Percentiles rank a stretch among this genome's conserved stretches.
phyloP scores from a whole-genome alignment of 2,797 vertebrate species.

The Myotis pilosus region DNA sequence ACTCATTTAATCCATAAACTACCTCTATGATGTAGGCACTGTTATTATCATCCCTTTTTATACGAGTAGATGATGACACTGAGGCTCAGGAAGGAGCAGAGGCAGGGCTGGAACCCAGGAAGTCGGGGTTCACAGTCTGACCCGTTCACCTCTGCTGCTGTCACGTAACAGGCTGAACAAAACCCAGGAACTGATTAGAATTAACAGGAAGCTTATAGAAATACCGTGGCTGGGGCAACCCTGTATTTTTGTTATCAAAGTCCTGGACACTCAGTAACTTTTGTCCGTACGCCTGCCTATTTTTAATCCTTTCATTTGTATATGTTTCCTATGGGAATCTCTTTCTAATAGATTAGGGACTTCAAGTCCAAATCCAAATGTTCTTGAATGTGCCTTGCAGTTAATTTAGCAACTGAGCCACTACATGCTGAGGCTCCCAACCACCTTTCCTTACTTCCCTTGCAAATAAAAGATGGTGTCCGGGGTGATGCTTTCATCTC shows the following conservation, averaged over 20 bases:
- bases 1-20: neutral
- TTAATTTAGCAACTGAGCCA: neutral
- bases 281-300: neutral
- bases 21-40: neutral
- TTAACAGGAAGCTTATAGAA: neutral
- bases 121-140: neutral
- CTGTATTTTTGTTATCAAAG: neutral
- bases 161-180: neutral
- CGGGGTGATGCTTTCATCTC: neutral
- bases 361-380: slow-evolving; percentile 2
- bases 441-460: neutral
- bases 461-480: neutral
- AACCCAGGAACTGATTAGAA: neutral
- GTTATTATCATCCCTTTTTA: neutral
- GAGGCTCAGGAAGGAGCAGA: neutral
- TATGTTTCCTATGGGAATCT: neutral
- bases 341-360: neutral
- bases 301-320: neutral
- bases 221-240: neutral
- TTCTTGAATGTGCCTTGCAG: neutral
- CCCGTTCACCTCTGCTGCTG: neutral
- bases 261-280: neutral
- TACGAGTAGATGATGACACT: neutral
- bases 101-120: neutral
- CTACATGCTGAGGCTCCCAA: neutral